Evolutionary conservation across 2,797 vertebrate genomes (phyloP).

Genomic region (Pipistrellus pipistrellus): DNA sequence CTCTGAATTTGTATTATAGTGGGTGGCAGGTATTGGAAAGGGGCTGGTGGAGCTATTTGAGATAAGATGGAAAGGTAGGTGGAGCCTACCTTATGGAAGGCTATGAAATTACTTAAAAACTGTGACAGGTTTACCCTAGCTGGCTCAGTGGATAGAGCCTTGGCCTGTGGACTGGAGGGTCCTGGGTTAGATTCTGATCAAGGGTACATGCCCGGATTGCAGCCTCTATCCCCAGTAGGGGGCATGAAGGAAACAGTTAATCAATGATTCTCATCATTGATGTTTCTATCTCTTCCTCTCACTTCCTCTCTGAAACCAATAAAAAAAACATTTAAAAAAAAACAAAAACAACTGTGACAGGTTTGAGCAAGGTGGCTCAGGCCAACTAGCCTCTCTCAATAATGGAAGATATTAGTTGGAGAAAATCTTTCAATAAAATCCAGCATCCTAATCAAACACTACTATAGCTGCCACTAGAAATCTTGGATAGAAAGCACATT

Average conservation of each 20-base stretch:
- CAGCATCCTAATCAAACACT: slow-evolving; percentile 46
- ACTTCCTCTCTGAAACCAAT: too few relatives aligned
- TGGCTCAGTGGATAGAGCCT: neutral
- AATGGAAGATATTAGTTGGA: slow-evolving; percentile 41
- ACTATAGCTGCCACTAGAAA: neutral
- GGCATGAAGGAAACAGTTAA: too few relatives aligned
- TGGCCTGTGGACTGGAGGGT: too few relatives aligned
- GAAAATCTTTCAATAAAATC: slow-evolving; percentile 23
- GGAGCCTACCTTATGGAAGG: neutral
- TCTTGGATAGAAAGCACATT: neutral
- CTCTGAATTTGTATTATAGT: slow-evolving; percentile 33
- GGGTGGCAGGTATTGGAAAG: neutral
- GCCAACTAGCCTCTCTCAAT: slow-evolving; percentile 19
- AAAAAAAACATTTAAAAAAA: too few relatives aligned
- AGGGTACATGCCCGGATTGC: too few relatives aligned
- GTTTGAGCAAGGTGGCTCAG: slow-evolving; percentile 6
- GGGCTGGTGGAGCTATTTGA: neutral
- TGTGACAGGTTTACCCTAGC: slow-evolving; percentile 16
- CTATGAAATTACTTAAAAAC: slow-evolving; percentile 58
- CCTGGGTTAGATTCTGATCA: too few relatives aligned
- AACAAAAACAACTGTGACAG: neutral
- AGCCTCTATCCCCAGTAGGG: too few relatives aligned
- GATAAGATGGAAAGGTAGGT: neutral
- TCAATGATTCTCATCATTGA: too few relatives aligned
- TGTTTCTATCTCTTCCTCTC: too few relatives aligned